phyloP scores from a whole-genome alignment of 2,113 vertebrate genomes.

The Ranitomeya imitator region DNA sequence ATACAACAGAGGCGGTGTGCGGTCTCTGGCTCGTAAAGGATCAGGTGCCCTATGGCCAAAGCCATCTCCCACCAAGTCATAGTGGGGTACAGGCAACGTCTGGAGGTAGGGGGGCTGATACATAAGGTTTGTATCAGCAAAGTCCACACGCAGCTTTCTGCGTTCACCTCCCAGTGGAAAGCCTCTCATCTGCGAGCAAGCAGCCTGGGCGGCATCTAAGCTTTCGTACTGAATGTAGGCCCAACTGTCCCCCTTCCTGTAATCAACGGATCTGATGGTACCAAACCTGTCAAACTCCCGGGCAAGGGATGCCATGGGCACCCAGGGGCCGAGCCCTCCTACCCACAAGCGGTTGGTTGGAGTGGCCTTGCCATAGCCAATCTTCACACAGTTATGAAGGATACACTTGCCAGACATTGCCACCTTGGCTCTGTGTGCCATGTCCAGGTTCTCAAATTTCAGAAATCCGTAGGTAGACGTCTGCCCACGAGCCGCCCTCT shows the following conservation, averaged over 20 bases:
- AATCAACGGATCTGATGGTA: slow-evolving; percentile 96
- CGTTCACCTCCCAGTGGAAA: slow-evolving; percentile 93
- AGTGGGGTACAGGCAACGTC: slow-evolving; percentile 88
- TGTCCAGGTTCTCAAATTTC: slow-evolving; percentile 97
- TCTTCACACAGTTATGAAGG: slow-evolving; percentile 91
- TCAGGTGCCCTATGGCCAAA: slow-evolving; percentile 91
- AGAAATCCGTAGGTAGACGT: slow-evolving; percentile 95
- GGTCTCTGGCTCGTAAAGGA: slow-evolving; percentile 86
- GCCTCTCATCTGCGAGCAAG: slow-evolving; percentile 95
- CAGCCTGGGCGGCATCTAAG: slow-evolving; percentile 93
- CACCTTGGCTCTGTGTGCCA: slow-evolving; percentile 95
- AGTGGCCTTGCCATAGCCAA: slow-evolving; percentile 96
- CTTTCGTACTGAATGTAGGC: slow-evolving; percentile 99
- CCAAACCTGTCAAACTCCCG: slow-evolving; percentile 97
- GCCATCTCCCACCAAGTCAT: slow-evolving; percentile 91
- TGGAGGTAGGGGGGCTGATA: slow-evolving; percentile 95
- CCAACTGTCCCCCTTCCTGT: slow-evolving; percentile 96
- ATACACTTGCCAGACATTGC: slow-evolving; percentile 97
- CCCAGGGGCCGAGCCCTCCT: slow-evolving; percentile 93
- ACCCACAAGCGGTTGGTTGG: slow-evolving; percentile 95
- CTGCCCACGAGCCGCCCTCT: slow-evolving; percentile 86
- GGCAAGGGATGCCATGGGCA: slow-evolving; percentile 89
- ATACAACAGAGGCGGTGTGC: slow-evolving; percentile 91
- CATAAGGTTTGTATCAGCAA: slow-evolving; percentile 92
- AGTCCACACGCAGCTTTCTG: slow-evolving; percentile 90